Conservation (phyloP, 2,113 vertebrate species). For the human (Homo sapiens) region DNA sequence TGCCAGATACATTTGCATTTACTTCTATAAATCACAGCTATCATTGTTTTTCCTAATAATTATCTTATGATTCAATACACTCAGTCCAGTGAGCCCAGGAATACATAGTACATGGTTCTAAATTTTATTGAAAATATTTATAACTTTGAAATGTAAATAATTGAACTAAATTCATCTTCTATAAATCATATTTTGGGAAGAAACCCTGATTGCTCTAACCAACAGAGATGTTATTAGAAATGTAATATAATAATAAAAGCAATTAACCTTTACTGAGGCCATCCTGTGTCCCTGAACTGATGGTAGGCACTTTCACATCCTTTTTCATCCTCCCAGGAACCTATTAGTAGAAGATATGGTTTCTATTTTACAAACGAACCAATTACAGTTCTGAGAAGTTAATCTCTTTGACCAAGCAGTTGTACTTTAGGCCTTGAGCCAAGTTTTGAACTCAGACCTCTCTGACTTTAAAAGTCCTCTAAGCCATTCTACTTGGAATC, state of each 20-base stretch:
- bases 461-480: neutral
- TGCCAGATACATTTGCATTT: neutral
- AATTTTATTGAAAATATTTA: neutral
- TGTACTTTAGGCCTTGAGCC: neutral
- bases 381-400: conserved; percentile 28
- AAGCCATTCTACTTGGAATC: neutral
- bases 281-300: neutral
- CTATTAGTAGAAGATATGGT: neutral
- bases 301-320: neutral
- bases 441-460: conserved; percentile 1
- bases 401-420: neutral
- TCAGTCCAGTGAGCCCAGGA: neutral
- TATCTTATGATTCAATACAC: neutral
- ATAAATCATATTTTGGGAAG: neutral
- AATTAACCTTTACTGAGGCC: neutral
- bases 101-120: neutral
- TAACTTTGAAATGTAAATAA: conserved; percentile 22
- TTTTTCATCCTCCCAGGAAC: neutral
- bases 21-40: neutral
- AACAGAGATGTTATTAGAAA: conserved; percentile 3
- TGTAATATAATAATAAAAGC: neutral
- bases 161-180: neutral
- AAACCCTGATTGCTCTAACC: neutral
- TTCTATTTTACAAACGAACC: neutral
- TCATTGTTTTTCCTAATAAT: neutral